phyloP scores from a whole-genome alignment of 2,797 vertebrate genomes.

The Geotrypetes seraphini region DNA sequence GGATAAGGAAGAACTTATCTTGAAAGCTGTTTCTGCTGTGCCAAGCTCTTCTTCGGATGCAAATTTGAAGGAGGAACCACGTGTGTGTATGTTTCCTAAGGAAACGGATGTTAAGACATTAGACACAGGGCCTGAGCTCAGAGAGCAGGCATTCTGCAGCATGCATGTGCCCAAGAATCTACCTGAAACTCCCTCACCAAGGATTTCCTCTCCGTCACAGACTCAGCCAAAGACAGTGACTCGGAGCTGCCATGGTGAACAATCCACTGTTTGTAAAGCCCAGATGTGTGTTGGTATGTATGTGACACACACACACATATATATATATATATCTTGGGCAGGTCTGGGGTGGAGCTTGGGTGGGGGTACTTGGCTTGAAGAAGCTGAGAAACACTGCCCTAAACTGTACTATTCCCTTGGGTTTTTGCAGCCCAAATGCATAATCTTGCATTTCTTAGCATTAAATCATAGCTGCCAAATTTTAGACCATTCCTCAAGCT shows the following conservation, averaged over 20 bases:
- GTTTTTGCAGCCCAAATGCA: too few relatives aligned
- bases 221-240: constrained; percentile 43
- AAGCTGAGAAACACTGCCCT: too few relatives aligned
- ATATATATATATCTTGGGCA: too few relatives aligned
- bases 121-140: constrained; percentile 55
- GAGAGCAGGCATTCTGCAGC: constrained; percentile 58
- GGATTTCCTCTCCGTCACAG: constrained; percentile 45
- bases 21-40: constrained; percentile 43
- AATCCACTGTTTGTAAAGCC: background rate
- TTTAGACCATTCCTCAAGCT: too few relatives aligned
- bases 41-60: constrained; percentile 47
- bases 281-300: background rate
- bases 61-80: constrained; percentile 48
- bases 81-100: constrained; percentile 91
- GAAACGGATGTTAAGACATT: constrained; percentile 78
- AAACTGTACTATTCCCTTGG: too few relatives aligned
- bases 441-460: too few relatives aligned
- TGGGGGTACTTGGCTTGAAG: too few relatives aligned
- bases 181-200: constrained; percentile 48
- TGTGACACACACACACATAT: too few relatives aligned
- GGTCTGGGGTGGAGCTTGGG: too few relatives aligned
- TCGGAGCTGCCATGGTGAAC: constrained; percentile 52
- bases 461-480: too few relatives aligned
- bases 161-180: constrained; percentile 56
- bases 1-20: constrained; percentile 51